phyloP scores from a whole-genome alignment of 37 sponge, comb jelly and placozoan species.

The Halisarca cf. caerulea region DNA sequence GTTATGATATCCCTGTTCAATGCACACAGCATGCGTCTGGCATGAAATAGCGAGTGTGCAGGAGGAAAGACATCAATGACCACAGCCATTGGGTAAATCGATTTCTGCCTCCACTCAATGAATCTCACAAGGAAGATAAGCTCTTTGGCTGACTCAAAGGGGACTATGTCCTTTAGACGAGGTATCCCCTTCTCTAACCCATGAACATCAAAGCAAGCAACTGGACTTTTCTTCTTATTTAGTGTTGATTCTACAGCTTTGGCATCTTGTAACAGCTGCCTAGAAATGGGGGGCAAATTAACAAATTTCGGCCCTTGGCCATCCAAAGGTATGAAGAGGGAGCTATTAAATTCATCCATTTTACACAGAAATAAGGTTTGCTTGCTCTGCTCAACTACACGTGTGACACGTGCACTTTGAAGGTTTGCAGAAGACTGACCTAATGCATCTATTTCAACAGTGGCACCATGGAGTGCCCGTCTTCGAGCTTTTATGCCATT shows the following conservation, averaged over 20 bases:
- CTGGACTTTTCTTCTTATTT: not conserved
- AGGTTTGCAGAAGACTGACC: not conserved
- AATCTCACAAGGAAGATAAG: conserved; percentile 54
- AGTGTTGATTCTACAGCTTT: not conserved
- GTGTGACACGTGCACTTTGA: conserved; percentile 34
- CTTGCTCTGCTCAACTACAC: conserved; percentile 13
- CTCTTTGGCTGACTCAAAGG: conserved; percentile 42
- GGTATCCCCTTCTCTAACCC: conserved; percentile 36
- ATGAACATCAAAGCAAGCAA: not conserved
- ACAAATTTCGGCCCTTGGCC: conserved; percentile 40
- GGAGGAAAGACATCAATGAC: conserved; percentile 48
- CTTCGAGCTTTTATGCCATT: conserved; percentile 38
- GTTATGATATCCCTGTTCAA: conserved; percentile 7
- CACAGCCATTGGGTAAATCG: conserved; percentile 40
- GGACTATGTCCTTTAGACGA: conserved; percentile 50
- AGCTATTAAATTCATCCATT: conserved; percentile 34
- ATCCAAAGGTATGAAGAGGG: conserved; percentile 60
- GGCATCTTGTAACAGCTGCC: not conserved
- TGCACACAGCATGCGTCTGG: conserved; percentile 31
- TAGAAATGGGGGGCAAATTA: conserved; percentile 67
- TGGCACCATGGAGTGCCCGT: conserved; percentile 67
- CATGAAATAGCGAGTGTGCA: conserved; percentile 36
- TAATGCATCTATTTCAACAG: conserved; percentile 41
- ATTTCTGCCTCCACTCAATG: conserved; percentile 39
- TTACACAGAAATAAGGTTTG: conserved; percentile 49